Evolutionary conservation across 2,888 invertebrate species (phyloP), one percentile per base, ranked within the genome.

Genomic region (Clivina fossor): DNA sequence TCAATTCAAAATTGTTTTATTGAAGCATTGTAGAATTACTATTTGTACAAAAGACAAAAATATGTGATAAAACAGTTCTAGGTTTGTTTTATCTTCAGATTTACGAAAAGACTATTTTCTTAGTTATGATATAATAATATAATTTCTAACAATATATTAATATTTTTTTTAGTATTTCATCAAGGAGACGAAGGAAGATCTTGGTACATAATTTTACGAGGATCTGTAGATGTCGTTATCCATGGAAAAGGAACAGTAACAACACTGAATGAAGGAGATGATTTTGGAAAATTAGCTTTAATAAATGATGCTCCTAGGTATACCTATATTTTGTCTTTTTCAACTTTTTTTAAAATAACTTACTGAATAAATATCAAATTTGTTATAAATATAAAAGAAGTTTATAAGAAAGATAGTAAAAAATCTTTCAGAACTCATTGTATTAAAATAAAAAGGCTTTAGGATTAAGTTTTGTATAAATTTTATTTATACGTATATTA

Each of bases 231-330:
- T 71, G 90, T 91, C 55, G 86, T 86, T 62, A 90, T 90, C 63
- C 85, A 88, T 70, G 90, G 89, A 58, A 90, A 90, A 78, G 90
- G 90, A 41, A 83, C 86, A 9, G 90, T 91, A 26, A 88, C 88
- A 63, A 86, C 86, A 35, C 76, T 91, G 30, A 85, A 86, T 69
- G 90, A 90, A 73, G 89, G 90, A 56, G 91, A 91, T 74, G 91
- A 91, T 74, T 91, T 91, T 73, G 91, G 91, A 47, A 91, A 91
- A 76, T 76, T 91, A 64, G 90, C 90, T 37, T 78, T 91, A 62
- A 87, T 91, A 64, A 91, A 90, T 73, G 89, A 90, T 75, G 86
- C 88, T 48, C 90, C 90, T 33, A 84, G 89, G 87, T 86, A 74
- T 73, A n/a, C n/a, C n/a, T n/a, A n/a, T n/a, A n/a, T n/a, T n/a